Conservation (phyloP, 2,888 invertebrate species). For the Tinea pellionella region DNA sequence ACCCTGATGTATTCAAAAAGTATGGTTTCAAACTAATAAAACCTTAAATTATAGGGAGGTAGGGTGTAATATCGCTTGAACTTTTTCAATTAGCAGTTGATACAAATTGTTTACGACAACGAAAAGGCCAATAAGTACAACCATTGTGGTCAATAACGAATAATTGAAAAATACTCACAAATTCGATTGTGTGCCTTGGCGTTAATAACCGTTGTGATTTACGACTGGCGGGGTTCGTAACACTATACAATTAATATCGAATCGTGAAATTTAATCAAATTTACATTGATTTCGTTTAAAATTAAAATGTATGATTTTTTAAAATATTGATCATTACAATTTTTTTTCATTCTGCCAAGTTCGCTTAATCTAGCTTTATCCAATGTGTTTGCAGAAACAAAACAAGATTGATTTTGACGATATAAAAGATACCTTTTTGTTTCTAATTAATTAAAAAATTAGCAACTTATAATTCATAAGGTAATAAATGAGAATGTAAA, state of each 20-base stretch:
- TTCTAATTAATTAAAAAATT: no score
- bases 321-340: no score
- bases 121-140: constrained; percentile 54
- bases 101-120: constrained; percentile 51
- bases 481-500: background rate
- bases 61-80: constrained; percentile 23
- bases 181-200: constrained; percentile 55
- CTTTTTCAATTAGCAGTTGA: constrained; percentile 23
- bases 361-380: no score
- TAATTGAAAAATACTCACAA: constrained; percentile 65
- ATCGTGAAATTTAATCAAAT: background rate
- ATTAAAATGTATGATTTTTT: background rate
- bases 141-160: constrained; percentile 63
- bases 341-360: no score
- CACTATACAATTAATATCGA: constrained; percentile 15
- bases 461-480: no score
- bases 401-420: no score
- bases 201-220: constrained; percentile 53
- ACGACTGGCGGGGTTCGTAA: constrained; percentile 39
- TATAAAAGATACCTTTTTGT: no score
- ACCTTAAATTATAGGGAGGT: background rate
- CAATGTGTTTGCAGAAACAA: no score
- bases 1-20: background rate
- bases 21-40: background rate
- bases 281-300: background rate